A percentile compares a stretch with the other conserved stretches of the same genome.
These are phyloP conservation scores for Exaiptasia diaphana DNA, from an alignment of 64 coral and sea anemone genomes.

Conservation along the genomic window DNA sequence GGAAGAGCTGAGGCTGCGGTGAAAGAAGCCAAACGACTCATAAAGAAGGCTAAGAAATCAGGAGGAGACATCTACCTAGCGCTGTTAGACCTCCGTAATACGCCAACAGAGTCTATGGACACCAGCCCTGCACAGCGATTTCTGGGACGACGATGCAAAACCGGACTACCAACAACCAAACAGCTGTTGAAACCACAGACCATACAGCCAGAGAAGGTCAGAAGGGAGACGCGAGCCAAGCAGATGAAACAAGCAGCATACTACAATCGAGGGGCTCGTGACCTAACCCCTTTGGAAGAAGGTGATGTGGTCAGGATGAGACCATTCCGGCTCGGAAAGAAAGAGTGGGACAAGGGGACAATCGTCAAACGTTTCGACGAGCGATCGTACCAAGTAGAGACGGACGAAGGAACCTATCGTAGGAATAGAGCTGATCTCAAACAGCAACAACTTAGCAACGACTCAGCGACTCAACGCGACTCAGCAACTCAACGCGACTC, in stretches of 20 bases:
- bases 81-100: constrained; percentile 30
- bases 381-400: constrained; percentile 7
- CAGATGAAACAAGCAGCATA: constrained; percentile 23
- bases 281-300: constrained; percentile 45
- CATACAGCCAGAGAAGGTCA: background rate
- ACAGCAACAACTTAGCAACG: background rate
- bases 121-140: constrained; percentile 49
- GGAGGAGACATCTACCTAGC: constrained; percentile 32
- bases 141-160: constrained; percentile 45
- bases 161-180: constrained; percentile 26
- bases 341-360: background rate
- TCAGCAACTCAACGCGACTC: background rate
- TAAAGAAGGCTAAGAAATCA: constrained; percentile 5
- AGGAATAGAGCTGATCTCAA: constrained; percentile 3
- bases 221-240: background rate
- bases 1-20: constrained; percentile 11
- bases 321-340: constrained; percentile 32
- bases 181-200: constrained; percentile 27
- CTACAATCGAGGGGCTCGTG: constrained; percentile 48
- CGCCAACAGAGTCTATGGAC: constrained; percentile 45
- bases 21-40: background rate
- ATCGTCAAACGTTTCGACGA: constrained; percentile 6
- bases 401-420: background rate
- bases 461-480: background rate
- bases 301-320: constrained; percentile 32